Evolutionary conservation across 2,797 vertebrate genomes (phyloP), one percentile per base, ranked within the genome.

Genomic region (Sphaeramia orbicularis): DNA sequence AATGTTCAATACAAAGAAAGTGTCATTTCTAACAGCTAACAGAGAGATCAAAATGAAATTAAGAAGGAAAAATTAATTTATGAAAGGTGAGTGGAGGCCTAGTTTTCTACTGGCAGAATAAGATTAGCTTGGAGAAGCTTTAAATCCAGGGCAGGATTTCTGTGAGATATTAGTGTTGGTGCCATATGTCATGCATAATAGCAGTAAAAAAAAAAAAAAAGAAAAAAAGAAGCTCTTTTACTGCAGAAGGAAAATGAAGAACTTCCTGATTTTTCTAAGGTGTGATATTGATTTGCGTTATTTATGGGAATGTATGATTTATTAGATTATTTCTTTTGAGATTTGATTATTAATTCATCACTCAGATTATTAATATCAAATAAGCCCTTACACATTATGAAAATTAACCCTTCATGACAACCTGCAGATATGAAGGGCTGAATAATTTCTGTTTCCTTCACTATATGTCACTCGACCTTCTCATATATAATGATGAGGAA

Each of bases 41-140:
- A 38, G 45, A 61, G 53, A 70, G 53, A 70, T 62, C 57, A 72
- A 74, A 76, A 69, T 49, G 43, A 80, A 80, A 74, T 80, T 65
- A 76, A 71, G 57, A 65, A 62, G 56, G 62, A 69, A 51, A 64
- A 54, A 65, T 81, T 36, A 30, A 84, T 74, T 72, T 51, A 65
- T 52, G 42, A 65, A 69, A 63, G 49, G 9, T 58, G 41, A 58
- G 38, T 8, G 1, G 9, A 37, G 40, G 55, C 51, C 58, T 44
- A 62, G 8, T 65, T 67, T 80, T 42, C 65, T 48, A 24, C 59
- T 40, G 60, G 56, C 45, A 60, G 62, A 78, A 48, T 57, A 43
- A 61, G 32, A 72, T 68, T 47, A 41, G 15, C n/a, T 45, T 44
- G 48, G n/a, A 69, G 42, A 53, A 32, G 70, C 60, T 79, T 52